These are phyloP conservation scores for Drymonia ruficornis DNA, from an alignment of 2,888 invertebrate species.

Conservation along the genomic window DNA sequence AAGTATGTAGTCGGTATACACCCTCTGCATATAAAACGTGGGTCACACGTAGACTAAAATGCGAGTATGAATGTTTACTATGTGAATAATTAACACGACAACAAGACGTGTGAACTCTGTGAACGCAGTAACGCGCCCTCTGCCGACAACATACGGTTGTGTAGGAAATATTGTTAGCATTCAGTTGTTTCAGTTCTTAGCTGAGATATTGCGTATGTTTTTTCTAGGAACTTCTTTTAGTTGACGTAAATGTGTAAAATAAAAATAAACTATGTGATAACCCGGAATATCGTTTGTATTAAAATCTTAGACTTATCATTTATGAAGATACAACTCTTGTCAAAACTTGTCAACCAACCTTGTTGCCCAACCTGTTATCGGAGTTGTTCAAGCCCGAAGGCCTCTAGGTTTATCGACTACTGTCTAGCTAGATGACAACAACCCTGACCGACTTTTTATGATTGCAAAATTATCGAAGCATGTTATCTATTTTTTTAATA, in stretches of 20 bases:
- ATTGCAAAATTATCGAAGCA: too few relatives aligned
- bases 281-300: too few relatives aligned
- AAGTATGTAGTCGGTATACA: background rate
- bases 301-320: too few relatives aligned
- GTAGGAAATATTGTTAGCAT: conserved; percentile 13
- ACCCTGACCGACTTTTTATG: too few relatives aligned
- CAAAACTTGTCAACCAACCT: too few relatives aligned
- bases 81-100: conserved; percentile 64
- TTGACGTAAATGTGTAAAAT: background rate
- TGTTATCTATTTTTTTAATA: too few relatives aligned
- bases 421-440: too few relatives aligned
- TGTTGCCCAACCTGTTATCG: too few relatives aligned
- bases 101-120: conserved; percentile 69
- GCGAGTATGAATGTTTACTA: conserved; percentile 56
- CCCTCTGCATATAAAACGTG: conserved; percentile 31
- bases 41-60: conserved; percentile 54
- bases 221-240: background rate
- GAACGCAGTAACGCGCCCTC: conserved; percentile 49
- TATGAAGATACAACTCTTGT: too few relatives aligned
- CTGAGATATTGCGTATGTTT: background rate
- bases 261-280: too few relatives aligned
- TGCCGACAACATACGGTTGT: conserved; percentile 43
- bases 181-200: background rate
- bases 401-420: too few relatives aligned
- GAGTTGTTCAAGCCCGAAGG: too few relatives aligned